These are phyloP conservation scores for Myotis findleyi DNA, from an alignment of 2,797 vertebrate species.

Conservation along the genomic window DNA sequence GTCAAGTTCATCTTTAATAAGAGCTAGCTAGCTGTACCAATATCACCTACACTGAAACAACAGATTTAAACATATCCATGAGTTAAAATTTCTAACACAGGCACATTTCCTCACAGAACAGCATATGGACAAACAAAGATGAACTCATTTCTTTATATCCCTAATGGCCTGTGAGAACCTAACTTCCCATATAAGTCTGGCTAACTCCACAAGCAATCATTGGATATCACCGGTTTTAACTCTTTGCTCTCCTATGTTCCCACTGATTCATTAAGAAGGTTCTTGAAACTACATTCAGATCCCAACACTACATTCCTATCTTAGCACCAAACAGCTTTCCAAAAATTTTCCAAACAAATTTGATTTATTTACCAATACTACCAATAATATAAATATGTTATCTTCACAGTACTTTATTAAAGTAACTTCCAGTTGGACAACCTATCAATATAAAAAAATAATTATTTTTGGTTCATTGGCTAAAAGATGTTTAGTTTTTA, in stretches of 20 bases:
- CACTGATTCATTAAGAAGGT: neutral
- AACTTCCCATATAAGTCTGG: neutral
- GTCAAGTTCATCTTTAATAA: constrained; percentile 18
- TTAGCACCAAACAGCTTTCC: neutral
- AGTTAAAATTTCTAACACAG: neutral
- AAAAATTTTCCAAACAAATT: neutral
- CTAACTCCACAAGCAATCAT: neutral
- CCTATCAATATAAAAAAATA: neutral
- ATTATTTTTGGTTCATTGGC: neutral
- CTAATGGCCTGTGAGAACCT: neutral
- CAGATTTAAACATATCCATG: neutral
- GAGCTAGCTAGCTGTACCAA: neutral
- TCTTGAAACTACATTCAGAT: neutral
- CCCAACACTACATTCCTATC: neutral
- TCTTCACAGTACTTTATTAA: constrained; percentile 10
- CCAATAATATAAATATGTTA: neutral
- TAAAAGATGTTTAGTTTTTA: neutral
- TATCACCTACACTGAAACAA: neutral
- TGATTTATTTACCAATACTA: neutral
- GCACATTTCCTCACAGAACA: neutral
- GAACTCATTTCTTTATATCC: neutral
- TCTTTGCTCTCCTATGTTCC: neutral
- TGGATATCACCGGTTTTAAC: neutral
- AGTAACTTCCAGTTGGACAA: neutral
- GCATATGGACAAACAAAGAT: neutral